These are phyloP conservation scores for Ephialtes manifestator DNA, from an alignment of 2,888 invertebrate species.

Conservation along the genomic window DNA sequence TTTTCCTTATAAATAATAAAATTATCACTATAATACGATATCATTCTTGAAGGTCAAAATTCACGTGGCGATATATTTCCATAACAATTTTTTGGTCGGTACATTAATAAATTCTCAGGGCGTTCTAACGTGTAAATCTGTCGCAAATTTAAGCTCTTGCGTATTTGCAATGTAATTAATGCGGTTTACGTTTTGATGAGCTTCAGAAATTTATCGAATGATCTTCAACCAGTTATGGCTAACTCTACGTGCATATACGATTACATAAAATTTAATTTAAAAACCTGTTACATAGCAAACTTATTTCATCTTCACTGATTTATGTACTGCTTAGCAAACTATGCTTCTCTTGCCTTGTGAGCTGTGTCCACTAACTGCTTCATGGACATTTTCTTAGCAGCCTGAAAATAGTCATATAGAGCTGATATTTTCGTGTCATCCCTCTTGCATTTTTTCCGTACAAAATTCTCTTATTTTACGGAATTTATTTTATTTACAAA, in stretches of 20 bases:
- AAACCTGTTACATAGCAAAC: constrained; percentile 42
- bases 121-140: constrained; percentile 8
- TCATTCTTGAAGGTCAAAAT: neutral
- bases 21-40: too few species aligned
- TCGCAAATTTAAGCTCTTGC: constrained; percentile 19
- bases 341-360: constrained; percentile 50
- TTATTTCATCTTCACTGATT: constrained; percentile 58
- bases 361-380: constrained; percentile 34
- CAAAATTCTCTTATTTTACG: neutral
- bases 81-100: neutral
- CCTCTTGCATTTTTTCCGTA: neutral
- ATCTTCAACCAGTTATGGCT: constrained; percentile 2
- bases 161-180: constrained; percentile 26
- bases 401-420: neutral
- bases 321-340: constrained; percentile 60
- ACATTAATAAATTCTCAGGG: constrained; percentile 1
- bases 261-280: constrained; percentile 8
- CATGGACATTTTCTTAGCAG: neutral
- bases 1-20: neutral
- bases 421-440: neutral
- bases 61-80: neutral
- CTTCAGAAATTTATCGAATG: constrained; percentile 31
- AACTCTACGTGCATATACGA: constrained; percentile 1
- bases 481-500: too few species aligned
- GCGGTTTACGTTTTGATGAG: constrained; percentile 39